Evolutionary conservation across 2,797 vertebrate genomes (phyloP).

Genomic region (Platalea minor): DNA sequence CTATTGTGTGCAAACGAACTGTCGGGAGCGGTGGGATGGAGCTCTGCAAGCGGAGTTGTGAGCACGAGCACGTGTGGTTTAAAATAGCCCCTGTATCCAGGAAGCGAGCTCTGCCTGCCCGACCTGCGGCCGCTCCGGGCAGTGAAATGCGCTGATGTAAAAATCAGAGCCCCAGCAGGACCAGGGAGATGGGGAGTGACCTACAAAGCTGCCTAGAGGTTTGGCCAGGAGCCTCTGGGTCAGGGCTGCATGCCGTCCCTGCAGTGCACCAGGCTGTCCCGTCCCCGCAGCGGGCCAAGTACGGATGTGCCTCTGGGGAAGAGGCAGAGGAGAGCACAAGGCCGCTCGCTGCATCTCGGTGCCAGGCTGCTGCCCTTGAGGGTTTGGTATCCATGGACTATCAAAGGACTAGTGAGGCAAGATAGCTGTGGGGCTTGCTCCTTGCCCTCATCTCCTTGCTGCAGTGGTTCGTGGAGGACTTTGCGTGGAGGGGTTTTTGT

Average conservation of each 20-base stretch:
- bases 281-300: accelerated
- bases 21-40: neutral
- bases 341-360: accelerated
- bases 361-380: neutral
- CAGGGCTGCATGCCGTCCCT: accelerated
- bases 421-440: neutral
- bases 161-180: neutral
- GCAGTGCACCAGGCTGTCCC: neutral
- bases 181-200: neutral
- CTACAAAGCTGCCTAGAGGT: neutral
- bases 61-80: neutral
- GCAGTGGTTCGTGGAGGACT: neutral
- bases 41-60: neutral
- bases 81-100: constrained; percentile 49
- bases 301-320: neutral
- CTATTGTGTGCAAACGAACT: neutral
- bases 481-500: accelerated
- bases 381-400: neutral
- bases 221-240: neutral
- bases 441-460: neutral
- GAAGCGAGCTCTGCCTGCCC: neutral
- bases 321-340: neutral
- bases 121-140: accelerated
- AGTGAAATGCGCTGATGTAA: neutral
- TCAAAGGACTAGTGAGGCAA: neutral